Conservation (phyloP, 2,797 vertebrate genomes). For the Forpus xanthops region DNA sequence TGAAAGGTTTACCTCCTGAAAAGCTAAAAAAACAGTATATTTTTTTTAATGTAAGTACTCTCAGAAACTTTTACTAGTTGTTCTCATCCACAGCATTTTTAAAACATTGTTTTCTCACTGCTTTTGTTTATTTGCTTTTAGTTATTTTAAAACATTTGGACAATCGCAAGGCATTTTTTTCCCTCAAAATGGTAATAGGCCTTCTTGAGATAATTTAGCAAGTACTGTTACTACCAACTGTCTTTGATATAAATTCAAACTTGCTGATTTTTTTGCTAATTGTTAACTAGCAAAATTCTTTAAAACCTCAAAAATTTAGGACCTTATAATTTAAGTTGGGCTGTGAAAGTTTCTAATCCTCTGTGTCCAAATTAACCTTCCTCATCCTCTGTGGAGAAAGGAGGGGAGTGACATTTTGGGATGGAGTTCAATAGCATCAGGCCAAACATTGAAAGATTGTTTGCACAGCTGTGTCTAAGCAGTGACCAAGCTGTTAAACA, state of each 20-base stretch:
- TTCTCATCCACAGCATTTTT: not conserved
- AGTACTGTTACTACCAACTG: not conserved
- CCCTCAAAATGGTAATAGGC: not conserved
- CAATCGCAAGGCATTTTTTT: not conserved
- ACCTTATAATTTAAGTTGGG: not conserved
- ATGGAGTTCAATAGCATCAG: slow-evolving; percentile 54
- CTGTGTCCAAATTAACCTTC: slow-evolving; percentile 27
- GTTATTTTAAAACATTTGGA: not conserved
- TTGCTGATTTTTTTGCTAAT: not conserved
- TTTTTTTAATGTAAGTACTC: not conserved
- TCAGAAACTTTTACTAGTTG: not conserved
- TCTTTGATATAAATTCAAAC: not conserved
- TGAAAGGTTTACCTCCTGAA: slow-evolving; percentile 13
- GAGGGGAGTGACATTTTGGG: slow-evolving; percentile 3
- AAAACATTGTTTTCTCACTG: not conserved
- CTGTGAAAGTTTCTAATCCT: not conserved
- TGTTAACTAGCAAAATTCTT: not conserved
- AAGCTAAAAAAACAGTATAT: not conserved
- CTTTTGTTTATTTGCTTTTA: not conserved
- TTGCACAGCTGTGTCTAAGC: slow-evolving; percentile 75
- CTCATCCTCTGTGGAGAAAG: slow-evolving; percentile 22
- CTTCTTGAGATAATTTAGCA: not conserved
- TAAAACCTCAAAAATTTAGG: not conserved
- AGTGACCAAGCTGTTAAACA: slow-evolving; percentile 63
- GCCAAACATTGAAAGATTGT: slow-evolving; percentile 60